Base-by-base conservation (phyloP, 2,113 vertebrate genomes). In the Onychorhynchus coronatus region DNA sequence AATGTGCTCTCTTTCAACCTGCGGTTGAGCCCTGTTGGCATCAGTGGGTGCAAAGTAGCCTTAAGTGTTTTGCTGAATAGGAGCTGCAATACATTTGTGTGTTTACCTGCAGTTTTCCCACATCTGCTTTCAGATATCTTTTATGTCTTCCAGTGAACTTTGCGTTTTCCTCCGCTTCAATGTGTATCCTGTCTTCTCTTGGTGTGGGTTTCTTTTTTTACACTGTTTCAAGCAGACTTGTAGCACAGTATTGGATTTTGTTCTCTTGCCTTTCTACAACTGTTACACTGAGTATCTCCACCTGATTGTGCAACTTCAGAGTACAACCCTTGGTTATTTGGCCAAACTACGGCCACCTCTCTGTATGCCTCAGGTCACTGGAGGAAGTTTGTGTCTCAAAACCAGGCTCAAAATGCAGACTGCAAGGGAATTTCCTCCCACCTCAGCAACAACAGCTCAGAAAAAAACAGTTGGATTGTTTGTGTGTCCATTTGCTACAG, bases 71-170 rank as follows among this genome's bases (percentile, higher is more conserved):
- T 86, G 23, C 56, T 82, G 93, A 92, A 72, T 17, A 65, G 75
- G 9, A 63, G 55, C 58, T 1, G 1, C 25, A 0, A 0, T n/a
- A 8, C 1, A 5, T 77, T 75, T 59, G 14, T 0, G 1, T 37
- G 35, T 71, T 74, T 50, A 59, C 61, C 55, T 80, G 59, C 18
- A 88, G 41, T 21, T 93, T 85, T 85, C 56, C 61, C 20, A 13
- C 46, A 24, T 53, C 44, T 86, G 3, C 71, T 96, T 91, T 56
- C 71, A 47, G 52, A n/a, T 52, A n/a, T 14, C 35, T 90, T 83
- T 74, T 61, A 39, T 78, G 55, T 77, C 47, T 74, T 71, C 56
- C 17, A 18, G 41, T 27, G 37, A 78, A 53, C 52, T 84, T 71
- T 49, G 17, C 7, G 0, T 87, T 89, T 92, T 74, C 53, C 61